Evolutionary conservation across 2,888 invertebrate genomes (phyloP).

Genomic region (Spialia ferax): DNA sequence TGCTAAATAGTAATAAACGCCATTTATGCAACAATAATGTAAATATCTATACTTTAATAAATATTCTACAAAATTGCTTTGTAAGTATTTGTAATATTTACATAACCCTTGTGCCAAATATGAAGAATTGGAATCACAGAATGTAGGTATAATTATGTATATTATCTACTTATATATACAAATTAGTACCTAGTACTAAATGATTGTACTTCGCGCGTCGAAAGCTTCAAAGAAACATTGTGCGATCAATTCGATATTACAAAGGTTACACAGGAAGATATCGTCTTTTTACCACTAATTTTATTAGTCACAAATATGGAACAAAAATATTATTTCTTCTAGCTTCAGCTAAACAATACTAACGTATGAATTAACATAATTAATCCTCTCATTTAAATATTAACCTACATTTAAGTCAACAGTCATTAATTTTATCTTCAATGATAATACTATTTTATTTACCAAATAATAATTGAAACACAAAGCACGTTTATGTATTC

Average conservation of each 20-base stretch:
- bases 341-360: slow-evolving; percentile 20
- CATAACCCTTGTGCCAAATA: slow-evolving; percentile 27
- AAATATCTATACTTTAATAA: slow-evolving; percentile 6
- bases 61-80: slow-evolving; percentile 7
- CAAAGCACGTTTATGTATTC: no score
- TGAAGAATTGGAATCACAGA: slow-evolving; percentile 26
- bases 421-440: slow-evolving; percentile 7
- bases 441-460: background rate
- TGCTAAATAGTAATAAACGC: slow-evolving; percentile 7
- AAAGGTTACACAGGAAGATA: background rate
- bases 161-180: slow-evolving; percentile 5
- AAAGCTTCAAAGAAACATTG: background rate
- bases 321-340: slow-evolving; percentile 8
- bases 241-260: slow-evolving; percentile 7
- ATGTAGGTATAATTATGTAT: slow-evolving; percentile 16
- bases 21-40: slow-evolving; percentile 7
- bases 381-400: background rate
- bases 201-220: background rate
- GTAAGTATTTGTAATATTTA: slow-evolving; percentile 12
- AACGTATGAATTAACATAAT: background rate
- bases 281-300: background rate
- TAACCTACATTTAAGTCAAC: background rate
- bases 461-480: background rate
- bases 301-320: background rate
- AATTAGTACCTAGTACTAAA: background rate